These are phyloP conservation scores for Orthonevra nobilis DNA, from an alignment of 2,888 invertebrate species.

Conservation along the genomic window DNA sequence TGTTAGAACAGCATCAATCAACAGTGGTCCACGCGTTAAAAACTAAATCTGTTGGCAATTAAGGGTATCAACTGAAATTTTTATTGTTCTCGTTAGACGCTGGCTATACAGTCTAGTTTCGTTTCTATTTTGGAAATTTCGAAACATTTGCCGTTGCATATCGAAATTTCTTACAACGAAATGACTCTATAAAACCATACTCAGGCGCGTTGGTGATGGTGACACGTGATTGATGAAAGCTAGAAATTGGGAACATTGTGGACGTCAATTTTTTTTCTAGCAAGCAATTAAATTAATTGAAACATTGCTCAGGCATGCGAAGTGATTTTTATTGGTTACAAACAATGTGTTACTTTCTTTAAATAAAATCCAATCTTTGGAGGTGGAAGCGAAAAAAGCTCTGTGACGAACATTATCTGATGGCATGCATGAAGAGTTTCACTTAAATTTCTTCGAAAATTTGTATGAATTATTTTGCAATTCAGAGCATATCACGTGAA, in stretches of 20 bases:
- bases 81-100: conserved; percentile 22
- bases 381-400: too few relatives aligned
- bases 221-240: conserved; percentile 15
- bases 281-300: conserved; percentile 11
- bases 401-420: too few relatives aligned
- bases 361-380: too few relatives aligned
- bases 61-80: conserved; percentile 51
- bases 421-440: too few relatives aligned
- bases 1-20: conserved; percentile 40
- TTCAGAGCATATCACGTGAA: too few relatives aligned
- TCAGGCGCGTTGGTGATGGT: background rate
- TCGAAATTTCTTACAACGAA: conserved; percentile 8
- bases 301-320: background rate
- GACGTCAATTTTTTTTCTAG: background rate
- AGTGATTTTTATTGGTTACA: too few relatives aligned
- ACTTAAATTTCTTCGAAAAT: too few relatives aligned
- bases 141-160: conserved; percentile 18
- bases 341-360: too few relatives aligned
- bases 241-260: background rate
- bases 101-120: conserved; percentile 12
- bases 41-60: conserved; percentile 59
- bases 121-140: conserved; percentile 29
- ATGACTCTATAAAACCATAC: conserved; percentile 5
- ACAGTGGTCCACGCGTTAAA: conserved; percentile 26
- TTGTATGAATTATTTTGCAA: too few relatives aligned